A percentile compares a stretch with the other conserved stretches of the same genome.
Evolutionary conservation across 2,888 invertebrate genomes (phyloP).

Genomic region (Agriopis aurantiaria): DNA sequence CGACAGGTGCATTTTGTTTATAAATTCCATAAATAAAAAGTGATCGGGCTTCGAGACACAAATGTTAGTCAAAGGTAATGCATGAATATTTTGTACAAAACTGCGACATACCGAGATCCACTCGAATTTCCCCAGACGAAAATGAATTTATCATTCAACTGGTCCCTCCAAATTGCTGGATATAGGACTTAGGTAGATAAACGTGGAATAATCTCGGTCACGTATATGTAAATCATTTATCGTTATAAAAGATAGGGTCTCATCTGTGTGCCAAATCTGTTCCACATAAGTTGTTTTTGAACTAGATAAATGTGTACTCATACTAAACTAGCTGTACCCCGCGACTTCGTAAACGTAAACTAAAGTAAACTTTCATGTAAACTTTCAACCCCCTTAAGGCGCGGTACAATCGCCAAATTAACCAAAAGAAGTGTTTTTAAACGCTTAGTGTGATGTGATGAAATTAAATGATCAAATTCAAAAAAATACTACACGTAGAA

Average conservation of each 20-base stretch:
- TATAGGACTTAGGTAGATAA: conserved; percentile 14
- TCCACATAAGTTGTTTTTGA: background rate
- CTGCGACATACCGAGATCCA: conserved; percentile 36
- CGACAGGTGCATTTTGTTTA: conserved; percentile 1
- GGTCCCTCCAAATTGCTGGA: conserved; percentile 32
- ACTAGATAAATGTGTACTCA: too few species aligned
- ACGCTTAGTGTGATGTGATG: too few species aligned
- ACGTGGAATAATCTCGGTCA: conserved; percentile 30
- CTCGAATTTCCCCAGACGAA: conserved; percentile 42
- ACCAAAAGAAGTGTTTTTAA: too few species aligned
- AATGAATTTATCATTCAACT: conserved; percentile 42
- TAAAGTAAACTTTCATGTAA: too few species aligned
- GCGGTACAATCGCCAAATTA: too few species aligned
- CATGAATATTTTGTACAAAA: conserved; percentile 39
- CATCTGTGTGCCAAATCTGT: background rate
- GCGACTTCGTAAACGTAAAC: too few species aligned
- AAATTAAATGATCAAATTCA: too few species aligned
- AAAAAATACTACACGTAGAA: too few species aligned
- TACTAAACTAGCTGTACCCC: too few species aligned
- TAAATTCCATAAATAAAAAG: conserved; percentile 18
- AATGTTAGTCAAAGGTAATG: conserved; percentile 32
- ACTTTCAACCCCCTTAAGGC: too few species aligned
- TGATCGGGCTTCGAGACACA: conserved; percentile 12
- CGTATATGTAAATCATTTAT: background rate
- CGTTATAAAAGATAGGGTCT: background rate